Percentiles rank a stretch among this genome's conserved stretches.
Evolutionary conservation across 2,113 vertebrate species (phyloP).

Genomic region (Paramormyrops kingsleyae): DNA sequence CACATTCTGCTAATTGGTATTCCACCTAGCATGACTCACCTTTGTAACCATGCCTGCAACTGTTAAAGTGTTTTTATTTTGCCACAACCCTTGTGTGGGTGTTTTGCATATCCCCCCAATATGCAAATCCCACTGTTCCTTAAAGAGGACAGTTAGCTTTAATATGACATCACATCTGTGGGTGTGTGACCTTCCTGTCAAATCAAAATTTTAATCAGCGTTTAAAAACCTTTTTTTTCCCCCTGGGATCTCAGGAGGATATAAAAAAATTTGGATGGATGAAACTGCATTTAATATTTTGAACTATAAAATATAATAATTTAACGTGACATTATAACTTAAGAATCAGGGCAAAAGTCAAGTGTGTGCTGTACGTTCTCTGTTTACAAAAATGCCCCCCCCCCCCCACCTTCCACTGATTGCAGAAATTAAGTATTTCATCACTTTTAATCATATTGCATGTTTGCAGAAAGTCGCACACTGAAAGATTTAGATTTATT

Average conservation of each 20-base stretch:
- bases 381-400: neutral
- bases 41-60: neutral
- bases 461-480: neutral
- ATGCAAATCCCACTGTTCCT: neutral
- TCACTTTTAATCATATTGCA: neutral
- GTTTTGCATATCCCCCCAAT: neutral
- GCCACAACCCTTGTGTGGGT: neutral
- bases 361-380: neutral
- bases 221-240: neutral
- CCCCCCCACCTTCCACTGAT: neutral
- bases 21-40: neutral
- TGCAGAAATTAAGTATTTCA: neutral
- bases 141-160: neutral
- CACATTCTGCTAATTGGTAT: neutral
- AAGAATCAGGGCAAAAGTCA: neutral
- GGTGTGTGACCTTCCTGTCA: neutral
- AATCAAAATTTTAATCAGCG: neutral
- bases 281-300: neutral
- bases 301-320: neutral
- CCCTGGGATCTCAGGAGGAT: neutral
- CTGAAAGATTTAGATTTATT: constrained; percentile 6
- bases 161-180: neutral
- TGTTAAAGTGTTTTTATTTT: neutral
- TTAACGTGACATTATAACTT: neutral
- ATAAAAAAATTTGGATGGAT: neutral